These are phyloP conservation scores for Eurosta solidaginis DNA, from an alignment of 1,140 invertebrate species.

Conservation along the genomic window DNA sequence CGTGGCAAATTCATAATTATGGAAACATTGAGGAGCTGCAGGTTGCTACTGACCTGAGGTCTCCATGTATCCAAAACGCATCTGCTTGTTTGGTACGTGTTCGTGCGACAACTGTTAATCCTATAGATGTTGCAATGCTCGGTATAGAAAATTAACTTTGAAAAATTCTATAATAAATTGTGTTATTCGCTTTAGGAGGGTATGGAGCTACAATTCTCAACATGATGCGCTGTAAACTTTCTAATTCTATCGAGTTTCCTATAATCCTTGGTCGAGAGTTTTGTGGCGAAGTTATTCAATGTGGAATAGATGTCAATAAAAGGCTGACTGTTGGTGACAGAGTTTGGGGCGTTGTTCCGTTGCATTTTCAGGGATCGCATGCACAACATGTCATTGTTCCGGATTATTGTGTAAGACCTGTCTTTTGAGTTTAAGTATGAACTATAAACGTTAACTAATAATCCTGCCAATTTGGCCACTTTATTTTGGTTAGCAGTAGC, in stretches of 20 bases:
- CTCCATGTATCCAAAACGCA: conserved; percentile 72
- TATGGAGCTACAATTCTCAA: conserved; percentile 76
- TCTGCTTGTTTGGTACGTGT: conserved; percentile 81
- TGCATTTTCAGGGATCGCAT: conserved; percentile 74
- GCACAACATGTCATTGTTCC: conserved; percentile 72
- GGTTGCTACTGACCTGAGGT: conserved; percentile 64
- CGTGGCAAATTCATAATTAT: conserved; percentile 80
- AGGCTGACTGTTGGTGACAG: conserved; percentile 69
- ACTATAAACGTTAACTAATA: too few species aligned
- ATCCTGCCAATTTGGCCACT: too few species aligned
- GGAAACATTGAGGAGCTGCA: conserved; percentile 71
- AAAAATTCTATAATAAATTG: too few species aligned
- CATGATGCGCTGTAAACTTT: conserved; percentile 63
- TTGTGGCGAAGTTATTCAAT: conserved; percentile 75
- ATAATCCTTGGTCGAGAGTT: conserved; percentile 86
- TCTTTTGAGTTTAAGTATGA: too few species aligned
- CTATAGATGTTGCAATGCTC: conserved; percentile 87
- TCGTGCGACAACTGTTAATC: conserved; percentile 85
- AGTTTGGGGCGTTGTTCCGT: conserved; percentile 80
- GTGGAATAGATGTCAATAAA: conserved; percentile 69
- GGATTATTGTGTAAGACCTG: conserved; percentile 64
- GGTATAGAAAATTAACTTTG: conserved; percentile 64
- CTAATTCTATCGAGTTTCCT: conserved; percentile 74
- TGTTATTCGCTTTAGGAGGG: conserved; percentile 63
- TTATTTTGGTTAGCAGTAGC: too few species aligned